Conservation (phyloP, 2,797 vertebrate genomes). For the Crax fasciolata region DNA sequence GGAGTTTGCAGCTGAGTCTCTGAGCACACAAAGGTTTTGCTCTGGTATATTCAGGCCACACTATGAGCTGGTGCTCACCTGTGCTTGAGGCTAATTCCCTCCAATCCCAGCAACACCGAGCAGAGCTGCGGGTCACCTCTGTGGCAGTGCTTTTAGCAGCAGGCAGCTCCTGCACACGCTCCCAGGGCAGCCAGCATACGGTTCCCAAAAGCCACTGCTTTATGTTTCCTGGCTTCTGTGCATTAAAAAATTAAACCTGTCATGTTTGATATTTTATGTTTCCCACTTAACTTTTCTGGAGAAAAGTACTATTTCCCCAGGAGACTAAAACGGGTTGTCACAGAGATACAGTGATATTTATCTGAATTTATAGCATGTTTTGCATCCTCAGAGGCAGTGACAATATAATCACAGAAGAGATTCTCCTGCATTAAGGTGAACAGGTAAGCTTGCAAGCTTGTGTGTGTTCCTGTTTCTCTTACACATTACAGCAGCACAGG, state of each 20-base stretch:
- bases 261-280: background rate
- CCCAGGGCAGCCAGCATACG: background rate
- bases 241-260: constrained; percentile 58
- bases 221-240: background rate
- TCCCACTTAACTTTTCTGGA: constrained; percentile 33
- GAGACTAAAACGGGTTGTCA: constrained; percentile 50
- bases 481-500: background rate
- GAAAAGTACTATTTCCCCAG: background rate
- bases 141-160: background rate
- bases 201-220: background rate
- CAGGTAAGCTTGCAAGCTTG: constrained; percentile 21
- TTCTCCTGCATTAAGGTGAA: constrained; percentile 39
- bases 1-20: background rate
- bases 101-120: background rate
- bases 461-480: background rate
- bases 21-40: background rate
- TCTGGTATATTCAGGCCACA: background rate
- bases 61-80: background rate
- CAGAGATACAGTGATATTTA: constrained; percentile 21
- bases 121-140: background rate
- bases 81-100: background rate
- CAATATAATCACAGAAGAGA: constrained; percentile 36
- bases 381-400: constrained; percentile 37
- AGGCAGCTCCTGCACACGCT: fast-evolving
- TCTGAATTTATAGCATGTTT: constrained; percentile 24